Base-by-base conservation (phyloP, 1,140 invertebrate species). In the Dendroctonus valens region DNA sequence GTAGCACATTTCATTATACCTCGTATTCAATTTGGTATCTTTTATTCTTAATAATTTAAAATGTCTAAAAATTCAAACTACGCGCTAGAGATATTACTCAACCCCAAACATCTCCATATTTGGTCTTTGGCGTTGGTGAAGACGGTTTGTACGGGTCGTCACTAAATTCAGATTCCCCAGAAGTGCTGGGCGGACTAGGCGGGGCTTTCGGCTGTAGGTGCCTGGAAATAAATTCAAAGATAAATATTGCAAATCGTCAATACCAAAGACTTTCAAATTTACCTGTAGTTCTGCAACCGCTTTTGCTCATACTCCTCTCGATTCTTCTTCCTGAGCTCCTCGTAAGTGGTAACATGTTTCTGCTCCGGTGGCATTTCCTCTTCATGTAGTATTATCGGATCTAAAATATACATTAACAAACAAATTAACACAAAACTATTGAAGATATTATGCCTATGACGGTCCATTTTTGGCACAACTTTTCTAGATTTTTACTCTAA, bases 261-360 rank as follows among this genome's bases (percentile, higher is more conserved):
- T 46, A 12, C n/a, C 12, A 39, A 48, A 63, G 38, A 1, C 6
- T 39, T 37, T 6, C 12, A 46, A 15, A 55, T 37, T 68, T 72
- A 73, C 70, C 67, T 78, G 53, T 75, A 76, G 54, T 37, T 65
- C 12, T 59, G 61, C 14, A 63, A 59, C 7, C 76, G 64, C 63
- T 77, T 78, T 61, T 80, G 81, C 41, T 81, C 73, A 74, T 82
- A 85, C 41, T 86, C 83, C 41, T 85, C 83, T 5, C 86, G 76
- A 75, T 87, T 86, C 71, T 79, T 79, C 40, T 76, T 80, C 51
- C 85, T 78, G 26, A 87, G 72, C 64, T 87, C 84, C 59, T 87
- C 85, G 72, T 87, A 86, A 50, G 81, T 80, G 39, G 80, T 81
- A 2, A 78, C 72, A 58, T 77, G 60, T 64, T 74, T 73, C 51